Conservation (phyloP, 2,113 vertebrate genomes). For the Rhizomys pruinosus region DNA sequence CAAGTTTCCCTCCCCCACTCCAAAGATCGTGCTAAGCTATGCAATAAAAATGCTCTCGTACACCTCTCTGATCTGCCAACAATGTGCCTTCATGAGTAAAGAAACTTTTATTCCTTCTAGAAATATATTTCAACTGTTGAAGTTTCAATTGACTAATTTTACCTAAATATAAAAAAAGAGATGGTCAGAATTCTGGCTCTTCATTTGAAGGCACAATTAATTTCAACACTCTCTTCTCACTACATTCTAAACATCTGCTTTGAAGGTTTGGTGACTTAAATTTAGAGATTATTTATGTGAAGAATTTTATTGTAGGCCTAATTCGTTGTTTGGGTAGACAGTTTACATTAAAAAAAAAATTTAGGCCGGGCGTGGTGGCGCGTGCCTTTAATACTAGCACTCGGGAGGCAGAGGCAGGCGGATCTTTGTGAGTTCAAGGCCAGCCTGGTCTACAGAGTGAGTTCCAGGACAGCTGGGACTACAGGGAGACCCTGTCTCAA, state of each 20-base stretch:
- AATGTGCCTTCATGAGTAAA: not conserved
- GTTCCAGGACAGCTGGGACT: too few species aligned
- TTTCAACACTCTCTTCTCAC: not conserved
- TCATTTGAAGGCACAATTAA: not conserved
- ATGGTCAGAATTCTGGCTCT: not conserved
- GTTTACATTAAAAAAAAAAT: not conserved
- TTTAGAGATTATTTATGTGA: not conserved
- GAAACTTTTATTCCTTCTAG: constrained; percentile 12
- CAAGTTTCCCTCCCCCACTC: not conserved
- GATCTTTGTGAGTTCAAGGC: too few species aligned
- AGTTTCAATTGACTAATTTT: not conserved
- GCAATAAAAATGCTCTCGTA: not conserved
- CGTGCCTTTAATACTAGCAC: too few species aligned
- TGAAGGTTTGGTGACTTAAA: not conserved
- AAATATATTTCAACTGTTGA: constrained; percentile 36
- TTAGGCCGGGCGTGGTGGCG: too few species aligned
- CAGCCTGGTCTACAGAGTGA: too few species aligned
- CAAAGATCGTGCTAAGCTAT: not conserved
- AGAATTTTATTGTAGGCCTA: constrained; percentile 3
- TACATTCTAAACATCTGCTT: not conserved
- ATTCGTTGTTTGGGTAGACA: not conserved
- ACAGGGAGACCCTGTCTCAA: too few species aligned
- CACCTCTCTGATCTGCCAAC: not conserved
- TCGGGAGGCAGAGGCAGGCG: too few species aligned
- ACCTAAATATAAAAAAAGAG: not conserved